Base-by-base conservation (phyloP, 1,140 invertebrate species). In the Dermatophagoides farinae region DNA sequence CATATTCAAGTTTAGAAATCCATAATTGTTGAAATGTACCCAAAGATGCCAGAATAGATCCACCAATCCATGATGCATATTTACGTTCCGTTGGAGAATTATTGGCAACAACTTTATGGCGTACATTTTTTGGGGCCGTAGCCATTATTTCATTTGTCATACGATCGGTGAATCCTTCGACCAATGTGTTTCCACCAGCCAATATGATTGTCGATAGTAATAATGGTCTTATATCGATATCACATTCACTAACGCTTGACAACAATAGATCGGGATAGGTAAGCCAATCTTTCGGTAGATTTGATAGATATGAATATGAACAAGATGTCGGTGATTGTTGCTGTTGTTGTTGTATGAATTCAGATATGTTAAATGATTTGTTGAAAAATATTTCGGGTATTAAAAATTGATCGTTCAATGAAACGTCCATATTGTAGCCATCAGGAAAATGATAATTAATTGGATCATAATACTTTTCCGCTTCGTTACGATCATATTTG, bases 361-460 rank as follows among this genome's bases (percentile, higher is more conserved):
- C 43, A 2, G 14, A 44, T 50, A 31, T 31, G 8, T 50, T 50
- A 23, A 20, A 50, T 12, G 12, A 14, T 25, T 14, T 11, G 20
- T 55, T 23, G 41, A 55, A 55, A 25, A 38, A 55, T 20, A 14
- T 14, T 44, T 55, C 53, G 4, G 25, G 12, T 23, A 55, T n/a
- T 25, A 25, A 23, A 25, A 18, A 55, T 44, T 55, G 53, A 39
- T 55, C 53, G n/a, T 95, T 85, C 0, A 80, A 77, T 6, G 84
- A 83, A 71, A 90, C 91, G 70, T 95, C 90, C 71, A 86, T 81
- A 71, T 90, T 88, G 71, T 86, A 92, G 0, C 89, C 89, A 68
- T 85, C 88, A 0, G 90, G 88, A 71, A 95, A 91, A 73, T 93
- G 88, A 72, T 89, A 92, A 70, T 50, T 20, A 20, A 50, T 20